Percentiles rank a stretch among this genome's conserved stretches.
Conservation (phyloP, 2,797 vertebrate genomes). For the Anableps anableps region DNA sequence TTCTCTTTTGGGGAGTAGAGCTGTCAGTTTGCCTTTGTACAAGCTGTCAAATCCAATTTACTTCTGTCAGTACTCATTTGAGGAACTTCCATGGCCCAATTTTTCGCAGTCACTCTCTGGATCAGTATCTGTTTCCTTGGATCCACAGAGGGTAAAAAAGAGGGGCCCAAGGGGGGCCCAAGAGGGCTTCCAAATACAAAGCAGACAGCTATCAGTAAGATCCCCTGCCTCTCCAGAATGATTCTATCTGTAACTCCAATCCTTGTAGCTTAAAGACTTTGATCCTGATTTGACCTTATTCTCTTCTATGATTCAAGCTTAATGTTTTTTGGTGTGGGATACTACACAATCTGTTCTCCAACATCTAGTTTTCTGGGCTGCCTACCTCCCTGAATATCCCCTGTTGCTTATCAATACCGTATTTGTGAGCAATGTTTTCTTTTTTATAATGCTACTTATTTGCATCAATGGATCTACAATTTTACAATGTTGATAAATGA, state of each 20-base stretch:
- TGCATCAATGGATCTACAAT: slow-evolving; percentile 27
- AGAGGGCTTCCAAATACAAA: neutral
- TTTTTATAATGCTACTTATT: slow-evolving; percentile 32
- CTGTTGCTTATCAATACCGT: slow-evolving; percentile 17
- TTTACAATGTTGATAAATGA: neutral
- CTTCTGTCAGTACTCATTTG: slow-evolving; percentile 32
- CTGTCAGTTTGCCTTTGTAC: slow-evolving; percentile 14
- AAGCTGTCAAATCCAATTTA: slow-evolving; percentile 39
- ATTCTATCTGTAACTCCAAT: slow-evolving; percentile 23
- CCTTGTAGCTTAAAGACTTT: slow-evolving; percentile 23
- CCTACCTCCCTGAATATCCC: neutral
- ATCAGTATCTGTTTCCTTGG: slow-evolving; percentile 28
- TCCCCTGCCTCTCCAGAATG: neutral
- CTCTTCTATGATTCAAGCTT: slow-evolving; percentile 21
- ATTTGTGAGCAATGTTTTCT: slow-evolving; percentile 25
- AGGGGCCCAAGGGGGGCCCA: neutral
- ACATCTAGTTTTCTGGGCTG: slow-evolving; percentile 22
- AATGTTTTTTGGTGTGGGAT: slow-evolving; percentile 9
- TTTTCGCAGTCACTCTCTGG: slow-evolving; percentile 9
- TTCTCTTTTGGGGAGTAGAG: slow-evolving; percentile 24
- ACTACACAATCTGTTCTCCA: slow-evolving; percentile 16
- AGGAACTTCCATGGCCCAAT: slow-evolving; percentile 22
- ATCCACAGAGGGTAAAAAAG: neutral
- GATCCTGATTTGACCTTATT: slow-evolving; percentile 44
- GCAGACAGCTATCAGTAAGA: slow-evolving; percentile 16